phyloP scores from a whole-genome alignment of 64 coral and sea anemone species.

The Pachyseris speciosa region DNA sequence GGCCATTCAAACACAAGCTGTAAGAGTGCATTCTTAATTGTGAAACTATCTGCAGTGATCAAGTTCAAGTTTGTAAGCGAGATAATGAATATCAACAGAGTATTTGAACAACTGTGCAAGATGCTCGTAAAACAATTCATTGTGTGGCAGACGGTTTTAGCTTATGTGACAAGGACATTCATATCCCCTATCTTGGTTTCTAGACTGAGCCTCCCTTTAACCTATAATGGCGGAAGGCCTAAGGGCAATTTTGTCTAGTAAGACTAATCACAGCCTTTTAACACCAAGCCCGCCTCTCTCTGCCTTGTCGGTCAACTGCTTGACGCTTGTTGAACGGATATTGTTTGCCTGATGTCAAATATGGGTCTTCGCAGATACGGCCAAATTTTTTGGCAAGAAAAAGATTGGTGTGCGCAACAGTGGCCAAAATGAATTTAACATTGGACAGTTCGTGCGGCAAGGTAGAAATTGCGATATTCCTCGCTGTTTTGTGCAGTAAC shows the following conservation, averaged over 20 bases:
- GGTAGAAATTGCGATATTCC: neutral
- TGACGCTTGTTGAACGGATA: neutral
- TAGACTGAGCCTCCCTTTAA: no score
- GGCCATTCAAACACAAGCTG: neutral
- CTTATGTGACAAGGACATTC: no score
- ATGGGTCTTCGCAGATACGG: neutral
- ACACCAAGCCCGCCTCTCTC: neutral
- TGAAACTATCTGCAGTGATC: neutral
- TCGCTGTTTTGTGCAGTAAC: neutral
- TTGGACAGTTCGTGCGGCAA: neutral
- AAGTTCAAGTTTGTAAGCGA: neutral
- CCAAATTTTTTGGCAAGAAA: neutral
- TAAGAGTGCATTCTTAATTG: neutral
- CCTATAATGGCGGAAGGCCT: neutral
- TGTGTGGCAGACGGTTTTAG: no score
- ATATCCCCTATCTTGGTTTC: no score
- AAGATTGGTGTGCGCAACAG: neutral
- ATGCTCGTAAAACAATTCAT: no score
- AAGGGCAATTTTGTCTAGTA: neutral
- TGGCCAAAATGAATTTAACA: neutral
- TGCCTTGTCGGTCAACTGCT: neutral
- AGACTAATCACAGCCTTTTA: neutral
- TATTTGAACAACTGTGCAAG: no score
- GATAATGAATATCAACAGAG: no score
- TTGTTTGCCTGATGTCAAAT: neutral